Evolutionary conservation across 92 coral and sea anemone species (phyloP).

Genomic region (Scolanthus callimorphus): DNA sequence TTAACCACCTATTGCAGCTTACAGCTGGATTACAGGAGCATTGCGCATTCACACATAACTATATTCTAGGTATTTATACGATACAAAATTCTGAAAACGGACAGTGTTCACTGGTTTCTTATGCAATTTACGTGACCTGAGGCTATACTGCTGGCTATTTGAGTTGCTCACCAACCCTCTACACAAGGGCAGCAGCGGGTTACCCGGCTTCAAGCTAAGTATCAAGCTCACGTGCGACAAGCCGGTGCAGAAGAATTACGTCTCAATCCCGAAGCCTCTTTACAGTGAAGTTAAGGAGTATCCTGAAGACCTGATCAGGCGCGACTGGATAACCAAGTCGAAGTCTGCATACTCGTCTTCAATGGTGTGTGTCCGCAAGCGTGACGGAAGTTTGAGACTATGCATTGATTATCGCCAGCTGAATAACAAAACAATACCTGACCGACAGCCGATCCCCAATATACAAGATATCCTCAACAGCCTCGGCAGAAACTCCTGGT

Average conservation of each 20-base stretch:
- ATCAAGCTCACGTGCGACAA: constrained; percentile 11
- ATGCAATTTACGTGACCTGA: too few relatives aligned
- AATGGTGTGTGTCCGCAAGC: constrained; percentile 42
- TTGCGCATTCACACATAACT: too few relatives aligned
- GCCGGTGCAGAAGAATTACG: constrained; percentile 33
- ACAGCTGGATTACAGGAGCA: too few relatives aligned
- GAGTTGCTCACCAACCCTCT: too few relatives aligned
- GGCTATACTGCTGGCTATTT: too few relatives aligned
- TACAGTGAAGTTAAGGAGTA: constrained; percentile 35
- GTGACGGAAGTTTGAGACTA: constrained; percentile 42
- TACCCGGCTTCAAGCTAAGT: constrained; percentile 27
- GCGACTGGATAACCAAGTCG: constrained; percentile 33
- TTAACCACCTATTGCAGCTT: too few relatives aligned
- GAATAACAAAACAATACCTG: constrained; percentile 24
- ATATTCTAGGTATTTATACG: too few relatives aligned
- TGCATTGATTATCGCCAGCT: constrained; percentile 39
- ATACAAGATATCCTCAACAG: constrained; percentile 31
- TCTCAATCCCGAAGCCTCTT: constrained; percentile 30
- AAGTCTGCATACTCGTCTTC: constrained; percentile 46
- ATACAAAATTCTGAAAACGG: too few relatives aligned
- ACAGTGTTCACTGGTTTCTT: too few relatives aligned
- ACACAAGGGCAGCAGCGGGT: constrained; percentile 4
- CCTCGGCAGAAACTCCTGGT: constrained; percentile 43
- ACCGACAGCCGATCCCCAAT: constrained; percentile 42
- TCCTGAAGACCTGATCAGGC: constrained; percentile 28